phyloP scores from a whole-genome alignment of 2,888 invertebrate genomes.

The Hipparchia semele region DNA sequence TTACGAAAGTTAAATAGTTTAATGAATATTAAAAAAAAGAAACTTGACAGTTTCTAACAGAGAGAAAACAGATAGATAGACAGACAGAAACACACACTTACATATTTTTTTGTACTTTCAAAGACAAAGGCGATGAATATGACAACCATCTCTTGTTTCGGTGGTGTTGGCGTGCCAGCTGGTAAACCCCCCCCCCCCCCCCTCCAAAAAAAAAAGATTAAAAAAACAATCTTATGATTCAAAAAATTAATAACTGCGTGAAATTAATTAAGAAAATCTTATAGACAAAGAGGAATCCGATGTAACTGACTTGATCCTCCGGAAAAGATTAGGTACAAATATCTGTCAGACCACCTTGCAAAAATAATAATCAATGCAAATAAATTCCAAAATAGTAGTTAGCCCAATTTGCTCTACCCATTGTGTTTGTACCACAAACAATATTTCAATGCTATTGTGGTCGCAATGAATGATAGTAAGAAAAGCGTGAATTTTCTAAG shows the following conservation, averaged over 20 bases:
- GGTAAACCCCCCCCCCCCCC: too few species aligned
- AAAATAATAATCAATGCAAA: not conserved
- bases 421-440: slow-evolving; percentile 1
- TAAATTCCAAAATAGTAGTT: not conserved
- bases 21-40: not conserved
- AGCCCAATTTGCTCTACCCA: not conserved
- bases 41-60: not conserved
- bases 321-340: not conserved
- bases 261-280: too few species aligned
- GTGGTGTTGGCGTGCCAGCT: too few species aligned
- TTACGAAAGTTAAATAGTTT: not conserved
- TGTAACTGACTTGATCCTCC: not conserved
- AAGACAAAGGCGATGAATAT: too few species aligned
- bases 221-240: too few species aligned
- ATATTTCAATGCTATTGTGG: slow-evolving; percentile 13
- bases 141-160: too few species aligned
- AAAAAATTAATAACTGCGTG: too few species aligned
- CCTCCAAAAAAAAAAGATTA: too few species aligned
- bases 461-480: not conserved
- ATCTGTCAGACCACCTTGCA: not conserved
- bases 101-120: too few species aligned
- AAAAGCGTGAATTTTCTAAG: not conserved
- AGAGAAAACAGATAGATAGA: too few species aligned
- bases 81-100: too few species aligned
- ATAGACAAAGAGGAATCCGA: too few species aligned